phyloP scores from a whole-genome alignment of 2,113 vertebrate genomes.

The Ardeotis arabs region DNA sequence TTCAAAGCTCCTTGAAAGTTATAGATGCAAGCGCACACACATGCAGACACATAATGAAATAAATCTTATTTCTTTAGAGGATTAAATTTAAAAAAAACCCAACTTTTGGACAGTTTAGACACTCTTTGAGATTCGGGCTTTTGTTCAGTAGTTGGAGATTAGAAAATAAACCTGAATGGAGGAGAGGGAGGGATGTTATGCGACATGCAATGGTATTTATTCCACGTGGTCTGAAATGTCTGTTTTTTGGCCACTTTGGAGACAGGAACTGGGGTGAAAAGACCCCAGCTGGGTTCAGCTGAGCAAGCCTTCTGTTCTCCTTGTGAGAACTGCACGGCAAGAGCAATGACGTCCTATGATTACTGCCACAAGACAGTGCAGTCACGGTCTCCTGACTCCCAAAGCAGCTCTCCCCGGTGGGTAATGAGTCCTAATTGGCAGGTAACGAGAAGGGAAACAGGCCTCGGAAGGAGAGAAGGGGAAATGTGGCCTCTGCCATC shows the following conservation, averaged over 20 bases:
- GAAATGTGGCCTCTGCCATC: background rate
- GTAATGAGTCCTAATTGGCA: background rate
- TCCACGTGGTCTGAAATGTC: rapidly evolving
- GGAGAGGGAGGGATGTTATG: background rate
- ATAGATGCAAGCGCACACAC: rapidly evolving
- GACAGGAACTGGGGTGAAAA: background rate
- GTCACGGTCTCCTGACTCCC: background rate
- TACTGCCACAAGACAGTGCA: background rate
- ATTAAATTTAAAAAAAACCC: background rate
- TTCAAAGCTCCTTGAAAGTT: background rate
- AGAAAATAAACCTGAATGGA: background rate
- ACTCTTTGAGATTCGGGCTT: background rate
- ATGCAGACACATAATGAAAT: rapidly evolving
- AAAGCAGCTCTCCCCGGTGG: background rate
- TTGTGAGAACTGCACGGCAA: background rate
- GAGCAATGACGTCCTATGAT: rapidly evolving
- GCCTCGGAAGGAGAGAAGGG: background rate
- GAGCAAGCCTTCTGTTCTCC: background rate
- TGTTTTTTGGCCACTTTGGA: background rate
- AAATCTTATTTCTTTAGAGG: background rate
- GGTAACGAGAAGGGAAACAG: background rate
- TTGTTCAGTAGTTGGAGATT: background rate
- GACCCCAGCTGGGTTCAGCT: background rate
- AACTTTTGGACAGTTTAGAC: background rate
- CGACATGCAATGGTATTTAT: rapidly evolving